Evolutionary conservation across 2,797 vertebrate species (phyloP).

Genomic region (Alauda arvensis): DNA sequence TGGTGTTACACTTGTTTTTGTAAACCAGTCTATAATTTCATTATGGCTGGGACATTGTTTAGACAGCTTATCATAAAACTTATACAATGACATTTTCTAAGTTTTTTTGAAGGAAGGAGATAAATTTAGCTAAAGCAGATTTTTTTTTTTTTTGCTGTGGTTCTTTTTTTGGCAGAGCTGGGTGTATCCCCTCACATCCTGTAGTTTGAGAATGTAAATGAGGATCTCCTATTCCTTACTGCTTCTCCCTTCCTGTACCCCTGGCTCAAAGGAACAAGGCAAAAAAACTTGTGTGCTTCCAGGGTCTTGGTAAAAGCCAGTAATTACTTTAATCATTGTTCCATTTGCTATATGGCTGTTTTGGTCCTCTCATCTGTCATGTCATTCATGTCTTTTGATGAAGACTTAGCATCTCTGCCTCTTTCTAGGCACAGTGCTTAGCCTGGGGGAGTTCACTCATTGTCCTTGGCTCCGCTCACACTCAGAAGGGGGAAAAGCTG

Average conservation of each 20-base stretch:
- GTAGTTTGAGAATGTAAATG: not conserved
- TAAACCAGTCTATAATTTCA: slow-evolving; percentile 14
- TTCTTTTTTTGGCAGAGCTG: not conserved
- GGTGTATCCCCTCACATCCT: not conserved
- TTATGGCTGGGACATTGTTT: too few relatives aligned
- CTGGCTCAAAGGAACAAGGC: not conserved
- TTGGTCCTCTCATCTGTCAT: not conserved
- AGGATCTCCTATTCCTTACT: not conserved
- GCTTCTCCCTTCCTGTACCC: not conserved
- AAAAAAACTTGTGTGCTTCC: not conserved
- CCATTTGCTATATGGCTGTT: not conserved
- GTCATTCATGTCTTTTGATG: not conserved
- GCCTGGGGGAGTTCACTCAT: not conserved
- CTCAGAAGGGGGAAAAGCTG: not conserved
- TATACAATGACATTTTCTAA: not conserved
- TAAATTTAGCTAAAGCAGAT: not conserved
- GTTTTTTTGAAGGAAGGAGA: not conserved
- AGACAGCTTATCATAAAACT: too few relatives aligned
- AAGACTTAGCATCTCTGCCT: not conserved
- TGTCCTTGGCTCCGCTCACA: not conserved
- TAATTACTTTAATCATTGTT: not conserved
- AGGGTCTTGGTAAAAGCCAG: not conserved
- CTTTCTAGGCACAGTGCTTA: not conserved
- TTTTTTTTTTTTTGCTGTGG: not conserved
- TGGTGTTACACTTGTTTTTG: not conserved